These are phyloP conservation scores for Oreotragus oreotragus DNA, from an alignment of 2,113 vertebrate species.

Conservation along the genomic window DNA sequence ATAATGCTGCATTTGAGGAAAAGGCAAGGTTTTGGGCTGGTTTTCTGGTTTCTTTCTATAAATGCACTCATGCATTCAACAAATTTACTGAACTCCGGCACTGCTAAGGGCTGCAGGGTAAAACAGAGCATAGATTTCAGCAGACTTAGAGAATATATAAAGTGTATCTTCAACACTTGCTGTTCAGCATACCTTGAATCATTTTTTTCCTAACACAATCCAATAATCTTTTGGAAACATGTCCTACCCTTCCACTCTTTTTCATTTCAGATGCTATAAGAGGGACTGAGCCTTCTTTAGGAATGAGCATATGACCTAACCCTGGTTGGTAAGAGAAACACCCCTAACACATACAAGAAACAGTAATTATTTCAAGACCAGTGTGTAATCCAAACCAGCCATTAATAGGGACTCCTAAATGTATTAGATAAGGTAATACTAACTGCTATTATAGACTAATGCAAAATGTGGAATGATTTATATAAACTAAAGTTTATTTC, in stretches of 20 bases:
- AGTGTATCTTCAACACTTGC: background rate
- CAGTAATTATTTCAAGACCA: background rate
- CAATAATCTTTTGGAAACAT: background rate
- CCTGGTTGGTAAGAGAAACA: background rate
- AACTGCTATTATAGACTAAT: background rate
- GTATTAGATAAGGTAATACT: background rate
- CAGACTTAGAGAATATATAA: background rate
- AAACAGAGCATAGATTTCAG: background rate
- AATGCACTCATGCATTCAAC: slow-evolving; percentile 26
- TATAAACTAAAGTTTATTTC: background rate
- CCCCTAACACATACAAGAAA: background rate
- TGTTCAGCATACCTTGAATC: background rate
- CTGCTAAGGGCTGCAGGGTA: background rate
- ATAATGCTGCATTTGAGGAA: slow-evolving; percentile 42
- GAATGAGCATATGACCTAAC: background rate
- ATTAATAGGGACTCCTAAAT: background rate
- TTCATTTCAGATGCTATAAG: background rate
- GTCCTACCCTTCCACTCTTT: background rate
- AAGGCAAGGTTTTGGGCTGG: slow-evolving; percentile 3
- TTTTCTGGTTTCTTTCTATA: slow-evolving; percentile 18
- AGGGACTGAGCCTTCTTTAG: background rate
- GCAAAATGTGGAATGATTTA: background rate
- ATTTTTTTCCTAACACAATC: background rate
- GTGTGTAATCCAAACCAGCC: background rate
- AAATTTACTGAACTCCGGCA: background rate